Conservation (phyloP, 2,888 invertebrate genomes). For the Mythimna lalbum region DNA sequence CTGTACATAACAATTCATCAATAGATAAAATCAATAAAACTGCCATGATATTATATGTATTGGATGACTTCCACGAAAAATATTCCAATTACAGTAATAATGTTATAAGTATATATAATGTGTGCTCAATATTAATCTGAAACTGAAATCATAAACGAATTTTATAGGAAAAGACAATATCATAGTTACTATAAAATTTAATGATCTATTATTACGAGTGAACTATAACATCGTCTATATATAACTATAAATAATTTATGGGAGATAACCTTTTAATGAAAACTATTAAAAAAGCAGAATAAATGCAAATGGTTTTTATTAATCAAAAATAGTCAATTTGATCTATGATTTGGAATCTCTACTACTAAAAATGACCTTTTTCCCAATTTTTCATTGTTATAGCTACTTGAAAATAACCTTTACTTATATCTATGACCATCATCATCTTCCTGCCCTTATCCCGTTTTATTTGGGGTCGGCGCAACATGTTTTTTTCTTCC, state of each 20-base stretch:
- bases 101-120: constrained; percentile 27
- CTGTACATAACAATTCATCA: constrained; percentile 28
- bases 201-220: constrained; percentile 23
- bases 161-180: constrained; percentile 62
- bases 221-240: constrained; percentile 36
- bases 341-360: constrained; percentile 1
- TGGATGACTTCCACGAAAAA: constrained; percentile 18
- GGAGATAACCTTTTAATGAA: constrained; percentile 3
- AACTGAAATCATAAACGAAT: constrained; percentile 57
- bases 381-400: neutral
- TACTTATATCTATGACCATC: constrained; percentile 10
- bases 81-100: constrained; percentile 31
- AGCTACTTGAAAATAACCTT: constrained; percentile 11
- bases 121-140: constrained; percentile 61
- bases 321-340: neutral
- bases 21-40: constrained; percentile 39
- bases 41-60: constrained; percentile 40
- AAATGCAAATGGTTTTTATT: constrained; percentile 1
- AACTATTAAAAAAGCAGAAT: neutral
- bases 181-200: constrained; percentile 49
- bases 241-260: constrained; percentile 3
- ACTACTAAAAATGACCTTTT: neutral
- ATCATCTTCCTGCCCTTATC: no score
- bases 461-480: no score
- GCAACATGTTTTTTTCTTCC: no score